Percentiles rank a stretch among this genome's conserved stretches.
phyloP scores from a whole-genome alignment of 2,797 vertebrate genomes.

The Coendou prehensilis region DNA sequence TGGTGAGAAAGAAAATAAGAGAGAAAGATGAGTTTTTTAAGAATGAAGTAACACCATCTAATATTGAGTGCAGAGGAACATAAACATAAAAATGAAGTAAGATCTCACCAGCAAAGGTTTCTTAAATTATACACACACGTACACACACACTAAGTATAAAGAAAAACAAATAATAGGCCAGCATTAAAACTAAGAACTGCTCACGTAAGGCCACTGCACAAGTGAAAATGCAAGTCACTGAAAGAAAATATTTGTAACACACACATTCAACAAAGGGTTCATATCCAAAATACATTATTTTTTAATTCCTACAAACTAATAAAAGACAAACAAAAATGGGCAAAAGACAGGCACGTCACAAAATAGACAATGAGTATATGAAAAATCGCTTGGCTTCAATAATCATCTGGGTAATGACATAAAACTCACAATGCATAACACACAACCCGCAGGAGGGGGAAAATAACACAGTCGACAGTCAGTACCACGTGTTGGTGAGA shows the following conservation, averaged over 20 bases:
- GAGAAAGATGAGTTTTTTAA: conserved; percentile 19
- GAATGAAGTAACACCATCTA: conserved; percentile 53
- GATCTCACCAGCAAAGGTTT: not conserved
- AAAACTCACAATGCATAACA: not conserved
- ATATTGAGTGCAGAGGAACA: conserved; percentile 24
- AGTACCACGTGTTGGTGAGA: not conserved
- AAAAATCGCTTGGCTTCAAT: not conserved
- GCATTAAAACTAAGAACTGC: conserved; percentile 39
- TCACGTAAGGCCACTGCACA: not conserved
- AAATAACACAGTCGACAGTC: not conserved
- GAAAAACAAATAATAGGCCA: conserved; percentile 9
- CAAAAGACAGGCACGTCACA: conserved; percentile 19
- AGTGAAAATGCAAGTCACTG: conserved; percentile 16
- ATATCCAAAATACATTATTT: conserved; percentile 15
- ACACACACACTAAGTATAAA: not conserved
- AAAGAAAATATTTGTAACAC: conserved; percentile 3
- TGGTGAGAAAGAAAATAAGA: conserved; percentile 79
- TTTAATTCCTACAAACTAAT: conserved; percentile 24
- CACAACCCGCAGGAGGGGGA: not conserved
- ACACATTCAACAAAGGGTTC: not conserved
- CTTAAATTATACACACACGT: not conserved
- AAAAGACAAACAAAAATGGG: conserved; percentile 36
- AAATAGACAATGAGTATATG: not conserved
- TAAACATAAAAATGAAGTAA: conserved; percentile 57
- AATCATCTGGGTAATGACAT: not conserved